Conservation (phyloP, 2,113 vertebrate species). For the Tachycineta bicolor region DNA sequence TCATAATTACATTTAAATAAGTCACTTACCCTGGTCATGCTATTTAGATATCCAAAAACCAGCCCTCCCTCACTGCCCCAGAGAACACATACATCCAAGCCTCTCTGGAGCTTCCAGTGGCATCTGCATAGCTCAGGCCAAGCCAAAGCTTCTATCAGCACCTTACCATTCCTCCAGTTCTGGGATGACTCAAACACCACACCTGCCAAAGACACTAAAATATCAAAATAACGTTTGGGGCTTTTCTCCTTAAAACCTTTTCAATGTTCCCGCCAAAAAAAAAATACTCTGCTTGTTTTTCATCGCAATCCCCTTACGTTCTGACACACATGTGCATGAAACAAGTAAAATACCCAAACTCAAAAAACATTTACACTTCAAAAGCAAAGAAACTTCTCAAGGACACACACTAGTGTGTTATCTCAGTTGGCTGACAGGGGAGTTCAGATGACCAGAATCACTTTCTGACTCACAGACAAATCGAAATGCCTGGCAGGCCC, state of each 20-base stretch:
- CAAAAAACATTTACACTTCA: not conserved
- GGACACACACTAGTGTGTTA: not conserved
- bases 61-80: not conserved
- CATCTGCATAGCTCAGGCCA: not conserved
- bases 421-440: not conserved
- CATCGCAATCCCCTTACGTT: not conserved
- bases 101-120: not conserved
- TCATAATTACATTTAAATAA: not conserved
- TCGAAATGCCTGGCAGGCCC: not conserved
- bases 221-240: not conserved
- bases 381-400: not conserved
- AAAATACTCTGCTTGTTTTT: not conserved
- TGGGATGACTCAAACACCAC: not conserved
- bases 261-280: not conserved
- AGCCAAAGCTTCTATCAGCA: not conserved
- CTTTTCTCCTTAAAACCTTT: not conserved
- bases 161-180: not conserved
- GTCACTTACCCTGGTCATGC: not conserved
- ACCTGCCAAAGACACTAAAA: not conserved
- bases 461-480: not conserved
- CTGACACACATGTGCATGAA: rapidly evolving
- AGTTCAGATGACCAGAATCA: not conserved
- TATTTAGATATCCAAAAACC: not conserved
- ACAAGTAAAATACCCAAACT: not conserved
- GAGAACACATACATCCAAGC: rapidly evolving